Evolutionary conservation across 2,113 vertebrate genomes (phyloP).

Genomic region (Podilymbus podiceps): DNA sequence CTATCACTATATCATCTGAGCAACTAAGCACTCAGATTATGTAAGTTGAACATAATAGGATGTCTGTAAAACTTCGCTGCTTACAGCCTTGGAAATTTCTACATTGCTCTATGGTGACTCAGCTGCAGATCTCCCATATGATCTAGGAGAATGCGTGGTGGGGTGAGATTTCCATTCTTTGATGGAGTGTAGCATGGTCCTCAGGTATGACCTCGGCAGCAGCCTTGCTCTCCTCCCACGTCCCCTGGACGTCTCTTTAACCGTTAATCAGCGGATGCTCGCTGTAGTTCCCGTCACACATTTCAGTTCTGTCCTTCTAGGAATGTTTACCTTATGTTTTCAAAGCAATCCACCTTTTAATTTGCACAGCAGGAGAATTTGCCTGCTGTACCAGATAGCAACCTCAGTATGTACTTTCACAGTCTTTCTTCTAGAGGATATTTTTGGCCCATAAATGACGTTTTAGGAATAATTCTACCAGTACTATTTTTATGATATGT

Average conservation of each 20-base stretch:
- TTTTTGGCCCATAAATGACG: conserved; percentile 9
- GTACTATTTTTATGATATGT: conserved; percentile 10
- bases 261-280: not conserved
- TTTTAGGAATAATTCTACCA: not conserved
- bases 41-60: conserved; percentile 42
- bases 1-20: conserved; percentile 43
- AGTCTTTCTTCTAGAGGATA: not conserved
- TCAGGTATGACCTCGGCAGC: not conserved
- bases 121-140: not conserved
- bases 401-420: conserved; percentile 5
- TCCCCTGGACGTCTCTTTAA: not conserved
- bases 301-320: not conserved
- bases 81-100: conserved; percentile 30
- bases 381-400: conserved; percentile 13
- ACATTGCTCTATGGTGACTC: conserved; percentile 2
- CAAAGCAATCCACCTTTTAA: not conserved
- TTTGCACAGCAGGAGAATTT: conserved; percentile 26
- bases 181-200: not conserved
- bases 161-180: not conserved
- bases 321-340: conserved; percentile 29
- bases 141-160: not conserved
- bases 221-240: not conserved
- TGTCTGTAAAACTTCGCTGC: conserved; percentile 11
- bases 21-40: conserved; percentile 22
- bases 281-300: not conserved